phyloP scores from a whole-genome alignment of 1,140 invertebrate species.

The Vollenhovia emeryi region DNA sequence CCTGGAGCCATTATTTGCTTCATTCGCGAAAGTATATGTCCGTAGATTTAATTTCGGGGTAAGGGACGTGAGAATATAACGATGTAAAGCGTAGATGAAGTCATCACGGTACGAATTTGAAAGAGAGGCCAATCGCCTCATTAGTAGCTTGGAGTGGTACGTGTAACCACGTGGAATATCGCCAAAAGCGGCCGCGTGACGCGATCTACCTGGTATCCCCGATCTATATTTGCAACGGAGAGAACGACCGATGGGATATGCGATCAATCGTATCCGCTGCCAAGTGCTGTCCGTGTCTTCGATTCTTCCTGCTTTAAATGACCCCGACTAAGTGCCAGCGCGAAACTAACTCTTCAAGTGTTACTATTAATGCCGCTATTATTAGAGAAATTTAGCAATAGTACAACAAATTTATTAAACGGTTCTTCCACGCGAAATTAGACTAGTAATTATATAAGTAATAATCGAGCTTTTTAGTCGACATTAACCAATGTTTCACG shows the following conservation, averaged over 20 bases:
- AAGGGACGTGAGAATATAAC: background rate
- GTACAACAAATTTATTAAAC: background rate
- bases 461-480: no score
- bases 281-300: conserved; percentile 72
- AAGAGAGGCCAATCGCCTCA: conserved; percentile 52
- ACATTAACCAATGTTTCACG: no score
- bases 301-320: conserved; percentile 62
- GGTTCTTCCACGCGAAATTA: background rate
- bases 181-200: conserved; percentile 75
- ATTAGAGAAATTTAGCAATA: conserved; percentile 16
- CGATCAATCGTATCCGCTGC: conserved; percentile 80
- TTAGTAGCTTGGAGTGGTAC: conserved; percentile 49
- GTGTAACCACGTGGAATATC: conserved; percentile 73
- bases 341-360: conserved; percentile 42
- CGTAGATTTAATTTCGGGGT: background rate
- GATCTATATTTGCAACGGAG: conserved; percentile 81
- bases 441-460: background rate
- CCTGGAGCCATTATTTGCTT: background rate
- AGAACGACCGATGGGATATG: conserved; percentile 83
- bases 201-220: conserved; percentile 72
- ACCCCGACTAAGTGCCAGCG: conserved; percentile 58
- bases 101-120: conserved; percentile 20
- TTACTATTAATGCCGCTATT: conserved; percentile 37
- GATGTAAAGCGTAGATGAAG: conserved; percentile 24
- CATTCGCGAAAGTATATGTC: background rate